phyloP scores from a whole-genome alignment of 1,140 invertebrate genomes.

The Hydropsyche tenuis region DNA sequence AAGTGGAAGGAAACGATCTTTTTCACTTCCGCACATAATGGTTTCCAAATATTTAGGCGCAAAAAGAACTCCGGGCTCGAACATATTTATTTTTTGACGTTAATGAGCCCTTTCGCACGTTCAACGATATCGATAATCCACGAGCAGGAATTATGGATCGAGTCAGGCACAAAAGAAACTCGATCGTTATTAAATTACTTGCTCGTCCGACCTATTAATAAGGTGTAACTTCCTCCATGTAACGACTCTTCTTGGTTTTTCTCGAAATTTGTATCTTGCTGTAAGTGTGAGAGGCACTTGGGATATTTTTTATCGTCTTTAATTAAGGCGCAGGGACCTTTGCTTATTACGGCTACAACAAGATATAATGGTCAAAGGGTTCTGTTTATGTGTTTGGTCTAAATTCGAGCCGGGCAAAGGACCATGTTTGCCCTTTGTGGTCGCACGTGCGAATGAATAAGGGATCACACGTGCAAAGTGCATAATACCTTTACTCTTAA shows the following conservation, averaged over 20 bases:
- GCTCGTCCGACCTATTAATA: no score
- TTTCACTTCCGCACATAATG: conserved; percentile 4
- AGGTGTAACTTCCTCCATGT: no score
- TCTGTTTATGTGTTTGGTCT: conserved; percentile 25
- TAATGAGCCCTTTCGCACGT: no score
- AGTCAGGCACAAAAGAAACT: no score
- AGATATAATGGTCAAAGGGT: conserved; percentile 28
- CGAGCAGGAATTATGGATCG: no score
- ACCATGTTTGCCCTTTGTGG: conserved; percentile 11
- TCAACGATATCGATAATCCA: no score
- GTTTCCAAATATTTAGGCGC: background rate
- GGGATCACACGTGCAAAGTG: conserved; percentile 27
- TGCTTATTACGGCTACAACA: background rate
- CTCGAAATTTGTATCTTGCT: no score
- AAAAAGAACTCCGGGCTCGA: background rate
- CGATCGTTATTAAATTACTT: no score
- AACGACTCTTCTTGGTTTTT: no score
- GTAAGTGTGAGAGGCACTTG: no score
- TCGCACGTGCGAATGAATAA: conserved; percentile 14
- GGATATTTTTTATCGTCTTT: background rate
- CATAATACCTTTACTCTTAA: background rate
- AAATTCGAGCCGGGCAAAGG: conserved; percentile 20
- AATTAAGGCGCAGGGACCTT: conserved; percentile 4
- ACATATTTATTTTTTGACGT: no score
- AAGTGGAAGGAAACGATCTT: conserved; percentile 1